A percentile compares a stretch with the other conserved stretches of the same genome.
phyloP scores from a whole-genome alignment of 1,140 invertebrate genomes.

The Drosophila eugracilis region DNA sequence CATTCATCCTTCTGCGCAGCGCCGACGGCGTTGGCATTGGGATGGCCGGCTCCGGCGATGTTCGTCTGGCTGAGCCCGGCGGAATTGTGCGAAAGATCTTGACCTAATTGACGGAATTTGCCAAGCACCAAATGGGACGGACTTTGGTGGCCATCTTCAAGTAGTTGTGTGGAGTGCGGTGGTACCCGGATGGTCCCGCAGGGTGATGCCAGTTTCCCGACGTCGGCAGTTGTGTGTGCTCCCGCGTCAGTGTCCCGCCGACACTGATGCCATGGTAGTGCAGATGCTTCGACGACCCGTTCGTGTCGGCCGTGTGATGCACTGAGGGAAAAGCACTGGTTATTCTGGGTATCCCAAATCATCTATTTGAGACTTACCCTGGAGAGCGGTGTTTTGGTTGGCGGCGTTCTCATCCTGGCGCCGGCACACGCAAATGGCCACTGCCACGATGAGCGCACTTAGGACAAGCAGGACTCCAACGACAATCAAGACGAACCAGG shows the following conservation, averaged over 20 bases:
- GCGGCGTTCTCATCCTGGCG: conserved; percentile 86
- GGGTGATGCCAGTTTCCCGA: conserved; percentile 97
- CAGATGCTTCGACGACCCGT: conserved; percentile 89
- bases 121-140: conserved; percentile 85
- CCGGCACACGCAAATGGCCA: conserved; percentile 91
- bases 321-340: conserved; percentile 85
- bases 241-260: conserved; percentile 84
- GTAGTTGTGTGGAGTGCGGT: conserved; percentile 85
- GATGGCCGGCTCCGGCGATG: conserved; percentile 72
- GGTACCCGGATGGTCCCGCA: conserved; percentile 93
- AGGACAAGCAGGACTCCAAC: conserved; percentile 89
- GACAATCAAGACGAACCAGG: conserved; percentile 90
- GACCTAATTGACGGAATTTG: conserved; percentile 85
- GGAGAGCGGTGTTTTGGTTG: conserved; percentile 84
- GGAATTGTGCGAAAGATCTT: conserved; percentile 83
- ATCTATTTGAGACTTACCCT: conserved; percentile 45
- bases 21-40: conserved; percentile 80
- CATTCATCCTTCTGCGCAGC: conserved; percentile 89
- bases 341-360: no score
- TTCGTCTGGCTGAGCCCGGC: conserved; percentile 75
- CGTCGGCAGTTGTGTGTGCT: conserved; percentile 85
- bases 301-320: conserved; percentile 92
- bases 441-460: conserved; percentile 88
- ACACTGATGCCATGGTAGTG: conserved; percentile 75
- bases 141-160: conserved; percentile 85